These are phyloP conservation scores for Diachrysia chrysitis DNA, from an alignment of 2,888 invertebrate genomes.

Conservation along the genomic window DNA sequence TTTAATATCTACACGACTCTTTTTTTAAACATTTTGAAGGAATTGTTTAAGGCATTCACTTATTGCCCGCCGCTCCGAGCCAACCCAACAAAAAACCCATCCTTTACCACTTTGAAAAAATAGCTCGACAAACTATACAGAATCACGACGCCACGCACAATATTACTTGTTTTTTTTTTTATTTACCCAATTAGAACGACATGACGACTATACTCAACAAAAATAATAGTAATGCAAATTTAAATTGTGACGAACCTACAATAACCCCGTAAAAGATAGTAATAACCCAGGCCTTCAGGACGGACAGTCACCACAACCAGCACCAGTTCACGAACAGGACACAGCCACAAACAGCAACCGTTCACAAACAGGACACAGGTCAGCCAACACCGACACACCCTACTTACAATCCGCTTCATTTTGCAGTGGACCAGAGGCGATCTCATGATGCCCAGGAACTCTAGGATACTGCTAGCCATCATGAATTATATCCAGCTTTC, in stretches of 20 bases:
- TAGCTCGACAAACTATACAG: neutral
- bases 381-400: neutral
- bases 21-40: no score
- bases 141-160: neutral
- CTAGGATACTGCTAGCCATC: conserved; percentile 2
- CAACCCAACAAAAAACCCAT: neutral
- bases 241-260: no score
- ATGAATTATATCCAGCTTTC: neutral
- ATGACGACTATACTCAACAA: no score
- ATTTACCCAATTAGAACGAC: no score
- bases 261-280: no score
- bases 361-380: neutral
- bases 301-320: neutral
- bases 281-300: neutral
- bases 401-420: neutral
- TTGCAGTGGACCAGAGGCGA: neutral
- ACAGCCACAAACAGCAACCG: neutral
- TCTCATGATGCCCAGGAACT: conserved; percentile 4
- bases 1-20: no score
- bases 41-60: no score
- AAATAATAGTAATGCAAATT: no score
- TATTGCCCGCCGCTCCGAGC: no score
- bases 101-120: neutral
- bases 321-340: neutral
- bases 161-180: neutral